These are phyloP conservation scores for Nasonia vitripennis DNA, from an alignment of 1,140 invertebrate species.

Conservation along the genomic window DNA sequence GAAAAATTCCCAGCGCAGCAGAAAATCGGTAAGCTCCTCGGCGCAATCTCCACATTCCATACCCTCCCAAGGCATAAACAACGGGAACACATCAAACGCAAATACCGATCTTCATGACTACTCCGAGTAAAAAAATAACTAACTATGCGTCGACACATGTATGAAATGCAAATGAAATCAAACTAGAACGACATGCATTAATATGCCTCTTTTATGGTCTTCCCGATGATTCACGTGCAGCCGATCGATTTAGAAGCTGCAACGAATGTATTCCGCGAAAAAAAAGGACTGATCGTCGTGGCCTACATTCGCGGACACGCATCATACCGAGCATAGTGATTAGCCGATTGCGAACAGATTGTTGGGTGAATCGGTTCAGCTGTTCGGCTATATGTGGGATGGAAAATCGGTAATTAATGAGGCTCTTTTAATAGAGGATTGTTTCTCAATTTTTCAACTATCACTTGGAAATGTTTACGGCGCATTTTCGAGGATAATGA, in stretches of 20 bases:
- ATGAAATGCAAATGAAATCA: background rate
- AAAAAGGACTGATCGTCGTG: background rate
- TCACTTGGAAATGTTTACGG: no score
- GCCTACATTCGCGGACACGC: background rate
- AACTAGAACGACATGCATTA: constrained; percentile 6
- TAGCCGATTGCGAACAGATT: background rate
- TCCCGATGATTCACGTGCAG: background rate
- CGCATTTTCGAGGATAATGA: no score
- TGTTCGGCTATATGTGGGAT: no score
- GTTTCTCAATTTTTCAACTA: no score
- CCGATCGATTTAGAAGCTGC: background rate
- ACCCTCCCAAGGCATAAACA: background rate
- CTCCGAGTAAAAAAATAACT: background rate
- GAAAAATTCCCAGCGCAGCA: background rate
- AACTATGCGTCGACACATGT: no score
- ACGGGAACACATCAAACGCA: no score
- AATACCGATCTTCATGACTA: background rate
- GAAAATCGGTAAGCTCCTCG: background rate
- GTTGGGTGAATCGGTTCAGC: background rate
- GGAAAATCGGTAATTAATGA: no score
- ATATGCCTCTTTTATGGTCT: background rate
- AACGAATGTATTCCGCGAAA: background rate
- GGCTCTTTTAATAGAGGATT: no score
- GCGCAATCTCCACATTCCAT: background rate
- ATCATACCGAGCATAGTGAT: background rate